A percentile compares a stretch with the other conserved stretches of the same genome.
phyloP scores from a whole-genome alignment of 2,888 invertebrate species.

The Ganaspis brasiliensis region DNA sequence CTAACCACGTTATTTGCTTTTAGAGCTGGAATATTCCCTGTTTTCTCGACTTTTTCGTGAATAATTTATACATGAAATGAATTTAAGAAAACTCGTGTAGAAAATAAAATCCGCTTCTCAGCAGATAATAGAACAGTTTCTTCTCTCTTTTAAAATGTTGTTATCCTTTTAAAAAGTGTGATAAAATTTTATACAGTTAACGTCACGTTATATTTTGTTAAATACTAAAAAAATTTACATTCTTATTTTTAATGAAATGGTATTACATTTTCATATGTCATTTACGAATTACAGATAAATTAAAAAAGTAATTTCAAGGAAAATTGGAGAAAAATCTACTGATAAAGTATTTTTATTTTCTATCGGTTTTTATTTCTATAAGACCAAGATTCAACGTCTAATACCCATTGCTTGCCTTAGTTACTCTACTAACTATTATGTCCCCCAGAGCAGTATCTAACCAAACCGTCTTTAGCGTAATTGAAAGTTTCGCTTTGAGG shows the following conservation, averaged over 20 bases:
- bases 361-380: background rate
- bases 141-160: background rate
- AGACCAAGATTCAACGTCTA: conserved; percentile 11
- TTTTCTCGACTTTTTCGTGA: background rate
- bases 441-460: conserved; percentile 17
- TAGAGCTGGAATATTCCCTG: background rate
- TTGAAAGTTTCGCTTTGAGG: conserved; percentile 35
- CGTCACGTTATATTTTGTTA: no score
- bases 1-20: background rate
- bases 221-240: no score
- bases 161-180: no score
- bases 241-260: no score
- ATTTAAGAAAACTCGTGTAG: conserved; percentile 8
- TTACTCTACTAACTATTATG: conserved; percentile 29
- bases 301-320: background rate
- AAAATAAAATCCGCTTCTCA: conserved; percentile 3
- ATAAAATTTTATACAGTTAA: no score
- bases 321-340: background rate
- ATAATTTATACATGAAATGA: conserved; percentile 18
- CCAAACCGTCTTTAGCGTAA: conserved; percentile 17
- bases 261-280: no score
- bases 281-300: no score
- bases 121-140: background rate
- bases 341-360: background rate
- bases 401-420: conserved; percentile 10